These are phyloP conservation scores for Pituophis catenifer DNA, from an alignment of 2,113 vertebrate genomes.

Conservation along the genomic window DNA sequence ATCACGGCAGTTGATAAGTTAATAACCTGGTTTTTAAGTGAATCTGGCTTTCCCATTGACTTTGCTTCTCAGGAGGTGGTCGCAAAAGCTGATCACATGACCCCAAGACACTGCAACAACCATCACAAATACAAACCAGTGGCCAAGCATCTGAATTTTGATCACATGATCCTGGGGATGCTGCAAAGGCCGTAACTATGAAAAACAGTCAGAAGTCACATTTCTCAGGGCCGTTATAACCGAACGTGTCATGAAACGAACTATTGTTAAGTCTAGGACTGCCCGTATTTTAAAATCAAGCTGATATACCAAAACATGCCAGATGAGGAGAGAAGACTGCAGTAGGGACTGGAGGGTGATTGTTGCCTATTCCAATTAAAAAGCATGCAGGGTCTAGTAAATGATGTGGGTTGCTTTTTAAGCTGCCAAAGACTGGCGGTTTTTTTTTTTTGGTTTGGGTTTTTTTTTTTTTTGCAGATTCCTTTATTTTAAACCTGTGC, in stretches of 20 bases:
- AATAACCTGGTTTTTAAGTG: neutral
- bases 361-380: neutral
- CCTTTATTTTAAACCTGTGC: neutral
- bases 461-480: neutral
- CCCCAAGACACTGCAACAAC: neutral
- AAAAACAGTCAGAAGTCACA: neutral
- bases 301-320: neutral
- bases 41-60: neutral
- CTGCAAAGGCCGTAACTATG: neutral
- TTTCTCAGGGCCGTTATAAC: neutral
- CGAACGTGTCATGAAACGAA: neutral
- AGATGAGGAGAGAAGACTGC: too few relatives aligned
- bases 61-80: neutral
- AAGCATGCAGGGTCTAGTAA: neutral
- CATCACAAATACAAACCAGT: neutral
- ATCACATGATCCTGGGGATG: neutral
- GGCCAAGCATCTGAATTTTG: neutral
- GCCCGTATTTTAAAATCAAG: neutral
- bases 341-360: neutral
- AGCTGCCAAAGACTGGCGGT: neutral
- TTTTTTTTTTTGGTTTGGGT: neutral
- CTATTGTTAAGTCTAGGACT: neutral
- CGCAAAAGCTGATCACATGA: neutral
- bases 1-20: neutral
- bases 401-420: neutral